These are phyloP conservation scores for Drosophila limbata DNA, from an alignment of 2,888 invertebrate species.

Conservation along the genomic window DNA sequence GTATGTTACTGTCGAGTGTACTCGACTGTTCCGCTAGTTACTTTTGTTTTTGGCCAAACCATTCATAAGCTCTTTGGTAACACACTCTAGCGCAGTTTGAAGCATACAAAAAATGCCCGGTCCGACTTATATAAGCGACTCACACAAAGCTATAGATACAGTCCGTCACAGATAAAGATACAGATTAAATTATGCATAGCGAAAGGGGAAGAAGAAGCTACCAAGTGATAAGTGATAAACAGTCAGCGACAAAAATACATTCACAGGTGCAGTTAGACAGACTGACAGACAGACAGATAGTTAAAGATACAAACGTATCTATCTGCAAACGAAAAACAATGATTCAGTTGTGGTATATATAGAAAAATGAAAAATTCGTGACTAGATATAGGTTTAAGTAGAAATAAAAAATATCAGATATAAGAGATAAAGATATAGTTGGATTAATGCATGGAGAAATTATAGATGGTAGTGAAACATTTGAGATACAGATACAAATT, in stretches of 20 bases:
- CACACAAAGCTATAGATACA: slow-evolving; percentile 8
- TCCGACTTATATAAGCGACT: slow-evolving; percentile 25
- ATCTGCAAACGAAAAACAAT: neutral
- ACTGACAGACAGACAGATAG: slow-evolving; percentile 10
- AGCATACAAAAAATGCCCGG: slow-evolving; percentile 14
- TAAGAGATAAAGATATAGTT: neutral
- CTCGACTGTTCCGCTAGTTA: no score
- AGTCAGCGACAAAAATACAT: slow-evolving; percentile 3
- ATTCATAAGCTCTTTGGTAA: slow-evolving; percentile 39
- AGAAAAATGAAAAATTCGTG: slow-evolving; percentile 7
- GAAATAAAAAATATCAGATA: neutral
- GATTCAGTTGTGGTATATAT: slow-evolving; percentile 17
- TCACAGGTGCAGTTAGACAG: slow-evolving; percentile 3
- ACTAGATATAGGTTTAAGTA: neutral
- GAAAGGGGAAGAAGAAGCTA: neutral
- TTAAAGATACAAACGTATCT: slow-evolving; percentile 12
- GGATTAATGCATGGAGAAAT: neutral
- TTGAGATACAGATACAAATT: neutral
- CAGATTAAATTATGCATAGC: slow-evolving; percentile 20
- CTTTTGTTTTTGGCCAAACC: slow-evolving; percentile 15
- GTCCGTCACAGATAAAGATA: slow-evolving; percentile 20
- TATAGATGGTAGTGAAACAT: neutral
- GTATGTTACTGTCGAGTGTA: no score
- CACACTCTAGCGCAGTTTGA: slow-evolving; percentile 20
- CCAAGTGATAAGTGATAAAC: slow-evolving; percentile 4